Evolutionary conservation across 53 echinoderm and acorn worm genomes (phyloP).

Genomic region (Paracentrotus lividus): DNA sequence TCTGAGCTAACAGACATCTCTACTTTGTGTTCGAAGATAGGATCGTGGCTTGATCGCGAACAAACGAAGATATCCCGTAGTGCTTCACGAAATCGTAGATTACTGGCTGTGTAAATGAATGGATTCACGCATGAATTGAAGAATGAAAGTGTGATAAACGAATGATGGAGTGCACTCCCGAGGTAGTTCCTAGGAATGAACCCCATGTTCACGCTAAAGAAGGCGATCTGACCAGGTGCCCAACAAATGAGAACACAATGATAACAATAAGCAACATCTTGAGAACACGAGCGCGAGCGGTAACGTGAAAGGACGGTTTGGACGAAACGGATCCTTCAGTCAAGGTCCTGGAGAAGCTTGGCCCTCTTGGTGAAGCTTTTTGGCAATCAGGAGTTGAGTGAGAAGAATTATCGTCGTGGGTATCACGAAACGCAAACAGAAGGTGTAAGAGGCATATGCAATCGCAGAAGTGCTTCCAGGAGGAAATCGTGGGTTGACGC

Average conservation of each 20-base stretch:
- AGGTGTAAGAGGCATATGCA: not conserved
- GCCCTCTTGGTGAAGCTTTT: slow-evolving; percentile 17
- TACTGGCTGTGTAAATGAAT: slow-evolving; percentile 23
- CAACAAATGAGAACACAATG: slow-evolving; percentile 8
- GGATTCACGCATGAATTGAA: slow-evolving; percentile 31
- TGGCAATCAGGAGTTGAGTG: slow-evolving; percentile 24
- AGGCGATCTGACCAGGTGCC: slow-evolving; percentile 19
- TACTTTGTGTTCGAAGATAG: slow-evolving; percentile 18
- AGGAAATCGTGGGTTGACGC: not conserved
- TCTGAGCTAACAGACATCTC: not conserved
- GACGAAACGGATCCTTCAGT: not conserved
- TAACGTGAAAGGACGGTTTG: not conserved
- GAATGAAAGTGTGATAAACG: not conserved
- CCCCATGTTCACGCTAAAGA: not conserved
- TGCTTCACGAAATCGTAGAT: not conserved
- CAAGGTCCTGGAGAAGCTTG: slow-evolving; percentile 16
- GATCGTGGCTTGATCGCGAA: not conserved
- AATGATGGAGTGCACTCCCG: not conserved
- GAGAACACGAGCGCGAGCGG: slow-evolving; percentile 14
- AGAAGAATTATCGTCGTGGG: not conserved
- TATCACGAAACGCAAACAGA: not conserved
- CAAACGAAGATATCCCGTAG: not conserved
- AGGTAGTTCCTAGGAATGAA: not conserved
- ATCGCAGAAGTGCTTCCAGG: not conserved
- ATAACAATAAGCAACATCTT: slow-evolving; percentile 31